These are phyloP conservation scores for Chionoecetes opilio DNA, from an alignment of 1,140 invertebrate species.

Conservation along the genomic window DNA sequence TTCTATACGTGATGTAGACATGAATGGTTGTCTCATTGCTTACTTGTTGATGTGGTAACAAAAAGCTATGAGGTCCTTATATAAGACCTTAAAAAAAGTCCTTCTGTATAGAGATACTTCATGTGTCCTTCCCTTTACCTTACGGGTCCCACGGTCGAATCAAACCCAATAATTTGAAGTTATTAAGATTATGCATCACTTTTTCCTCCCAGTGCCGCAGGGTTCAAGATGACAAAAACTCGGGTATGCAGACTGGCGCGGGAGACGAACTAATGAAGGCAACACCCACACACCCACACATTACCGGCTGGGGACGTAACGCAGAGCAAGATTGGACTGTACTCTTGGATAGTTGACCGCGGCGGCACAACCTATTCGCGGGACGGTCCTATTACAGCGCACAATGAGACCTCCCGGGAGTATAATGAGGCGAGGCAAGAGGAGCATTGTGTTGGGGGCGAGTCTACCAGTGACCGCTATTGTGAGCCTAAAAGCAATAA, in stretches of 20 bases:
- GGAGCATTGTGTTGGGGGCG: not conserved
- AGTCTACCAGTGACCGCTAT: constrained; percentile 38
- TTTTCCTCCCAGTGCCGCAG: not conserved
- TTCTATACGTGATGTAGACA: too few relatives aligned
- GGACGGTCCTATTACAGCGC: constrained; percentile 45
- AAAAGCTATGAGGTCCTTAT: too few relatives aligned
- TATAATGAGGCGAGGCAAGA: not conserved
- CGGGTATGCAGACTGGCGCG: not conserved
- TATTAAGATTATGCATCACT: constrained; percentile 19
- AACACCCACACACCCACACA: constrained; percentile 28
- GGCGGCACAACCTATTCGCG: not conserved
- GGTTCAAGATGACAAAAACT: not conserved
- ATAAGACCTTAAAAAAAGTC: too few relatives aligned
- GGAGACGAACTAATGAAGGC: constrained; percentile 16
- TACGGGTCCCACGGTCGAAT: not conserved
- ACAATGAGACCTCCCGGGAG: constrained; percentile 38
- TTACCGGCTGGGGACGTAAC: not conserved
- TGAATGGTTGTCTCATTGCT: too few relatives aligned
- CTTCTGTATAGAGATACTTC: not conserved
- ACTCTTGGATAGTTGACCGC: constrained; percentile 1
- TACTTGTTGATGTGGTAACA: too few relatives aligned
- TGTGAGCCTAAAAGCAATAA: constrained; percentile 13
- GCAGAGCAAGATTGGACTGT: not conserved
- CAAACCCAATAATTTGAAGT: not conserved
- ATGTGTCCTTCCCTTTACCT: not conserved